These are phyloP conservation scores for Leptinotarsa peninsularis DNA, from an alignment of 2,888 invertebrate genomes.

Conservation along the genomic window DNA sequence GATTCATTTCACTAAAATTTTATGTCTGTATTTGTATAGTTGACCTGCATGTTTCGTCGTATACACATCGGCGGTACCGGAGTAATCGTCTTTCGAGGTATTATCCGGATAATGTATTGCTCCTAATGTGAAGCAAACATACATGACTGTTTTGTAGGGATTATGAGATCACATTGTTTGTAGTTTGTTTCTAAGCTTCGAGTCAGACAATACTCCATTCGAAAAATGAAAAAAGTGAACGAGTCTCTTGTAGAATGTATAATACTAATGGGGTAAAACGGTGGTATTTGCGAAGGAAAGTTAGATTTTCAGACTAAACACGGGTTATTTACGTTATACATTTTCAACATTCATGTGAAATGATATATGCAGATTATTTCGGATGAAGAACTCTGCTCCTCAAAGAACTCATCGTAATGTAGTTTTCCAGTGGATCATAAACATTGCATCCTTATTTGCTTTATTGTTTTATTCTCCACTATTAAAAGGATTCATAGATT, in stretches of 20 bases:
- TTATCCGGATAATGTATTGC: neutral
- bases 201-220: neutral
- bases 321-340: no score
- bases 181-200: constrained; percentile 1
- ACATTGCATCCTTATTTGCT: no score
- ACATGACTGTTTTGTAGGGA: neutral
- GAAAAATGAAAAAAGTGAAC: neutral
- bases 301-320: no score
- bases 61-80: constrained; percentile 2
- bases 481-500: no score
- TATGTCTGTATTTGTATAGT: neutral
- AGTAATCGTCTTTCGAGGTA: neutral
- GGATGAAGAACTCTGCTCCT: no score
- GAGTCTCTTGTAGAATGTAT: neutral
- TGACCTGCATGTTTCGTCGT: neutral
- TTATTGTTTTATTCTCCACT: no score
- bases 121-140: neutral
- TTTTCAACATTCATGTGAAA: no score
- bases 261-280: no score
- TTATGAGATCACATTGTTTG: neutral
- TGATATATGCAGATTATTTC: no score
- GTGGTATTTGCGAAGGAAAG: no score
- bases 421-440: no score
- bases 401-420: no score
- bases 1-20: neutral